Conservation (phyloP, 2,797 vertebrate species). For the Uromys caudimaculatus region DNA sequence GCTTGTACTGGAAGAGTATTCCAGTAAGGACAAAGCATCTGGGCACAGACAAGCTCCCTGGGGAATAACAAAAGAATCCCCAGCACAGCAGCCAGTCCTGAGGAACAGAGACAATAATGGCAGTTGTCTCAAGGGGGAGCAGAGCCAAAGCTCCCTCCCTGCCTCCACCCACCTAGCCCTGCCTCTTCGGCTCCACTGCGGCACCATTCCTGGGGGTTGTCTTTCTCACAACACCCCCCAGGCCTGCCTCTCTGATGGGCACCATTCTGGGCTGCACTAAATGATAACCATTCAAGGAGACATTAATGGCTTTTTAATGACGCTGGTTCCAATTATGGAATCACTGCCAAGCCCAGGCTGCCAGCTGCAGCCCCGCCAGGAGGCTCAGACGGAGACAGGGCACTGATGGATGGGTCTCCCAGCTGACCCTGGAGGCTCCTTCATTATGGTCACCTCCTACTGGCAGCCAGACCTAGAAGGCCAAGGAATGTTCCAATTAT, state of each 20-base stretch:
- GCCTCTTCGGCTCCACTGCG: neutral
- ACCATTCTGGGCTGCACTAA: constrained; percentile 31
- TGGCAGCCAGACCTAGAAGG: constrained; percentile 24
- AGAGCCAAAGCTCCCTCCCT: neutral
- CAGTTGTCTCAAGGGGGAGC: neutral
- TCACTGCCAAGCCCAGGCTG: constrained; percentile 71
- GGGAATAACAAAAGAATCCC: neutral
- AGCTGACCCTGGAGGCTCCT: constrained; percentile 57
- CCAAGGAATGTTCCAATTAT: neutral
- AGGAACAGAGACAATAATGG: neutral
- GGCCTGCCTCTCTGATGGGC: neutral
- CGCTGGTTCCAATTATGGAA: constrained; percentile 71
- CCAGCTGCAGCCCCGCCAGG: constrained; percentile 80
- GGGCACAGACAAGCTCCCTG: neutral
- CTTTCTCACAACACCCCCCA: neutral
- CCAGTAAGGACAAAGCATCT: neutral
- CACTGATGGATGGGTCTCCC: constrained; percentile 68
- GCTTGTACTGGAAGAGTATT: neutral
- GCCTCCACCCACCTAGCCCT: neutral
- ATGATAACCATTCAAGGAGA: constrained; percentile 44
- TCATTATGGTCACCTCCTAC: neutral
- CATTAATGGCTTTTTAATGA: constrained; percentile 80
- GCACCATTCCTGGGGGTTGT: neutral
- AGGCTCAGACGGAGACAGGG: constrained; percentile 51
- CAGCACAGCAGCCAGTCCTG: neutral